Conservation (phyloP, 2,113 vertebrate species). For the Anhinga rufa region DNA sequence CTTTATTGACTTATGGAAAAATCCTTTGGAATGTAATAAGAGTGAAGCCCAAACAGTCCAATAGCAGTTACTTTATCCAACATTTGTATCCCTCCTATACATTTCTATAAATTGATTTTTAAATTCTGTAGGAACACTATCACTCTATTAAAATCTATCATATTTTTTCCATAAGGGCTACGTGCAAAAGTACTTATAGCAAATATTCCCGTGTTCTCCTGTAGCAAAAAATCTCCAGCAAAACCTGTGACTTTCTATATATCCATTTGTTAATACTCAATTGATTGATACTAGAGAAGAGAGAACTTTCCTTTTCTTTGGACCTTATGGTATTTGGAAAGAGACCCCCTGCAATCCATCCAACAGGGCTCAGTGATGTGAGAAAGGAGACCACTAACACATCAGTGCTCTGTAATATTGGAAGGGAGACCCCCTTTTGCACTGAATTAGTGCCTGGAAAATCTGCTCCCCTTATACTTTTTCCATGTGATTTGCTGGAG, state of each 20-base stretch:
- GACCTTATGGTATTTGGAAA: constrained; percentile 21
- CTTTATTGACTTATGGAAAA: constrained; percentile 23
- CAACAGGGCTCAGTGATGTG: not conserved
- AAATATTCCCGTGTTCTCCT: not conserved
- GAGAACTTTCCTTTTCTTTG: constrained; percentile 1
- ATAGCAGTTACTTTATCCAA: not conserved
- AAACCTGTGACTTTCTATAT: not conserved
- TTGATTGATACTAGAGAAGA: constrained; percentile 12
- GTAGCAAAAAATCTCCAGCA: not conserved
- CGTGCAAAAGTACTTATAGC: constrained; percentile 18
- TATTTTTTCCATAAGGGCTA: constrained; percentile 15
- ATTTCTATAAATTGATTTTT: constrained; percentile 19
- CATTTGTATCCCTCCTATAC: not conserved
- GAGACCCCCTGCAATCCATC: constrained; percentile 24
- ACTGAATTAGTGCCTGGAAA: constrained; percentile 61
- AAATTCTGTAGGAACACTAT: constrained; percentile 38
- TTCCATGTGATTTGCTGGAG: constrained; percentile 62
- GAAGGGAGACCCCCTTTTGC: constrained; percentile 34
- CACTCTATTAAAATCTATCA: constrained; percentile 32
- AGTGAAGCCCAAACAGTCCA: not conserved
- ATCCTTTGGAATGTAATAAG: constrained; percentile 1
- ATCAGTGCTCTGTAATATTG: constrained; percentile 22
- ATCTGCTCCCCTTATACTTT: constrained; percentile 52
- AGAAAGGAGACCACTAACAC: not conserved
- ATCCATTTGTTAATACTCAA: not conserved